Evolutionary conservation across 2,797 vertebrate species (phyloP), one percentile per base, ranked within the genome.

Genomic region (Enteromius argenteus): DNA sequence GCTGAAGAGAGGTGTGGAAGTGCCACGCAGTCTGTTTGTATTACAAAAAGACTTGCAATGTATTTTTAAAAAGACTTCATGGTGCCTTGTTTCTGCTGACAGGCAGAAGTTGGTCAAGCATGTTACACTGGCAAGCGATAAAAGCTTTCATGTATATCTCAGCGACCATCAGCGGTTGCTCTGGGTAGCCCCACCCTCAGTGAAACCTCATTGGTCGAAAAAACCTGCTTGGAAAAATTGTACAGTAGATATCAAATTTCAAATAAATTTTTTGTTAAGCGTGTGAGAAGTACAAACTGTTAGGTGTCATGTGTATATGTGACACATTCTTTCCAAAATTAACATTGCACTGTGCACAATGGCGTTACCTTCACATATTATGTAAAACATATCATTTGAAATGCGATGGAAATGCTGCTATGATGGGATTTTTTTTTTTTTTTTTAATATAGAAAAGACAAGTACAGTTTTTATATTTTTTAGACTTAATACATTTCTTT

Each of bases 1-100:
- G 67, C 81, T 80, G 51, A 64, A 82, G 51, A 49, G 60, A 75
- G 51, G 27, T 32, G 53, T 17, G 58, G 39, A 23, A 42, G 72
- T 23, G 17, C 23, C 19, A 72, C 62, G 13, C 27, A 23, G 27
- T 32, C 27, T 10, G 32, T 83, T 76, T 68, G 56, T 21, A 49
- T 51, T 23, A 19, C 15, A 79, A 72, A 71, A 78, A 49, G 17
- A 46, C 23, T 23, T 14, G 13, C 5, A 32, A 68, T 77, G 69
- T 11, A 76, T 81, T 58, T 32, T 53, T 32, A 67, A 68, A 56
- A 51, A 30, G 32, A 42, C 35, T 78, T 64, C 14, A 32, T 64
- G 39, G 23, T 46, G 37, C 51, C n/a, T 64, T 81, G 35, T 60
- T 60, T 44, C 13, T 37, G 21, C 27, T 64, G 56, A 82, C 58